Evolutionary conservation across 1,140 invertebrate genomes (phyloP), one percentile per base, ranked within the genome.

Genomic region (Cotesia typhae): DNA sequence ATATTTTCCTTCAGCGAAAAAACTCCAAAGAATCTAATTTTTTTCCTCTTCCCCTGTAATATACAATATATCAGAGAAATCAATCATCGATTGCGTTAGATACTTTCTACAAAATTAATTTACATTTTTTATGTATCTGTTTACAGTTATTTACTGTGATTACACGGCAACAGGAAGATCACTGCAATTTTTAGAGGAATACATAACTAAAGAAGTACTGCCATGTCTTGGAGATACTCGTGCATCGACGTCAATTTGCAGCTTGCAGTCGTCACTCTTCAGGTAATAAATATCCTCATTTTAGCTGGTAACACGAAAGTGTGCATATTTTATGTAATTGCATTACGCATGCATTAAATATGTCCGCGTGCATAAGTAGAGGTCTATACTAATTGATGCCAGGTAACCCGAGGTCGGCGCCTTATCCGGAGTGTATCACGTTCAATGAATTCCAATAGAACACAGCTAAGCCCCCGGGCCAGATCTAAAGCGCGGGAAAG

Each of bases 141-240:
- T 90, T 91, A 73, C 87, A 94, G 93, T 94, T 78, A 91, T 95
- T 3, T 95, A 95, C 79, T 95, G 94, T 83, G 94, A 96, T 84
- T 95, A 94, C 85, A 93, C 91, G 57, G 92, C 94, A 5, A 94
- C 94, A 10, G 94, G 93, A 52, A 90, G 94, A 78, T 91, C 94
- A 0, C 81, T 98, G 53, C 91, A 92, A 59, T 97, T 95, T 86
- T 91, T 98, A 67, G 96, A 98, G 83, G 94, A 96, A 77, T 97
- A 95, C 81, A 92, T 98, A 36, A 80, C 88, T 17, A 89, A 91
- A 75, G 91, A 96, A 81, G 95, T 97, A 1, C 85, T 97, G 53
- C 94, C 95, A 4, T 91, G 91, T 64, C 94, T 96, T 82, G 95
- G 94, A 35, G 96, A 96, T 73, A 94, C 93, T 4, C 93, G 94